Conservation (phyloP, 64 coral and sea anemone species). For the Stichodactyla mertensii region DNA sequence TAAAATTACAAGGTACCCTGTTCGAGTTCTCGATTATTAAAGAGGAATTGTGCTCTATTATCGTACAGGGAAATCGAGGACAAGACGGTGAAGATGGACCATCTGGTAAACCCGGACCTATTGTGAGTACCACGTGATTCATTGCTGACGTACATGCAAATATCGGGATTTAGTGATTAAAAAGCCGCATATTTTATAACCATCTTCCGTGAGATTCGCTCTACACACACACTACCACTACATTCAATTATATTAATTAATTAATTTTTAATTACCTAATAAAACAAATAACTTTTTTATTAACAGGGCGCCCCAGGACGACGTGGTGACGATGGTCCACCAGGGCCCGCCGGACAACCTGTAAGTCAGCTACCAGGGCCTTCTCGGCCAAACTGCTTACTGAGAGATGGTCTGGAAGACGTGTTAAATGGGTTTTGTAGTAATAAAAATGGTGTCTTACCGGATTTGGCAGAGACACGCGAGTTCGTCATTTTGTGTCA, state of each 20-base stretch:
- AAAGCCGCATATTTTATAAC: too few species aligned
- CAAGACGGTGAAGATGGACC: conserved; percentile 45
- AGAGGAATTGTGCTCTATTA: neutral
- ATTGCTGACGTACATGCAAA: neutral
- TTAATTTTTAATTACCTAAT: too few species aligned
- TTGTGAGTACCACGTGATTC: neutral
- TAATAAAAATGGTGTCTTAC: too few species aligned
- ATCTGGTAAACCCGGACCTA: conserved; percentile 34
- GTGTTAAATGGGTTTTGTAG: too few species aligned
- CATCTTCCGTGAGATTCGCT: too few species aligned
- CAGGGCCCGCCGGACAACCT: conserved; percentile 27
- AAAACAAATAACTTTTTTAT: neutral
- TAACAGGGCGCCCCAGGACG: conserved; percentile 41
- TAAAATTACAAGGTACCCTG: neutral
- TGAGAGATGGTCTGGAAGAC: too few species aligned
- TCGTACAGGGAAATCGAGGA: conserved; percentile 38
- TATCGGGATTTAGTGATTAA: too few species aligned
- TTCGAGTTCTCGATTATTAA: neutral
- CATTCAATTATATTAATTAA: too few species aligned
- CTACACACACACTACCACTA: too few species aligned
- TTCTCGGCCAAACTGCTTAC: too few species aligned
- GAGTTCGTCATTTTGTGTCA: too few species aligned
- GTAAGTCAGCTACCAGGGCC: conserved; percentile 5
- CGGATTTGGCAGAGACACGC: too few species aligned
- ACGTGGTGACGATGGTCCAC: conserved; percentile 54